Conservation (phyloP, 2,797 vertebrate genomes). For the Geotrypetes seraphini region DNA sequence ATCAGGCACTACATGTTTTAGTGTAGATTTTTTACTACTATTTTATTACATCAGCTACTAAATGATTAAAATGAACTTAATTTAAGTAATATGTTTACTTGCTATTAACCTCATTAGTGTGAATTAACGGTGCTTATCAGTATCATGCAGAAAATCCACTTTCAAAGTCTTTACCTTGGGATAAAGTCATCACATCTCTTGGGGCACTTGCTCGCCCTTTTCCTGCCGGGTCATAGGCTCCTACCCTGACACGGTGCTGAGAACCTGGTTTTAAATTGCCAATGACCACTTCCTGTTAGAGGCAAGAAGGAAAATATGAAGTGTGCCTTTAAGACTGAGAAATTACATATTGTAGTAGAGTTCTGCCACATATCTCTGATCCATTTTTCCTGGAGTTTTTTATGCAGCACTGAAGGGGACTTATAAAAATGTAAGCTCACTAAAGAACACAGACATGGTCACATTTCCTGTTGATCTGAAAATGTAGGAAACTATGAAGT, state of each 20-base stretch:
- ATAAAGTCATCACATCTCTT: slow-evolving; percentile 67
- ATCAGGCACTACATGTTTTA: too few relatives aligned
- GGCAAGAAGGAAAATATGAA: slow-evolving; percentile 6
- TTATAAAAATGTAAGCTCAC: not conserved
- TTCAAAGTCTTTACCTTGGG: slow-evolving; percentile 63
- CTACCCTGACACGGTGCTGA: slow-evolving; percentile 72
- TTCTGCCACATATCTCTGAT: not conserved
- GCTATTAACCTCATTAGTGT: too few relatives aligned
- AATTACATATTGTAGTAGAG: not conserved
- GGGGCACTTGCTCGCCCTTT: slow-evolving; percentile 80
- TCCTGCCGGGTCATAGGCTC: slow-evolving; percentile 74
- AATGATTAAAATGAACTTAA: too few relatives aligned
- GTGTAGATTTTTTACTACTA: too few relatives aligned
- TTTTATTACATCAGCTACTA: too few relatives aligned
- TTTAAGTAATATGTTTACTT: too few relatives aligned
- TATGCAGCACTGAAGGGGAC: not conserved
- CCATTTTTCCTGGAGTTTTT: not conserved
- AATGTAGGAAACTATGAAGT: not conserved
- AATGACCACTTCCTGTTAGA: slow-evolving; percentile 71
- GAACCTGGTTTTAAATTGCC: slow-evolving; percentile 70
- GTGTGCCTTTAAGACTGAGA: not conserved
- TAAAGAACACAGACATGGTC: slow-evolving; percentile 11
- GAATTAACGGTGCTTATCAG: too few relatives aligned
- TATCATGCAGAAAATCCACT: too few relatives aligned
- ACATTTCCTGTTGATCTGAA: slow-evolving; percentile 6